These are phyloP conservation scores for Ceraclea dissimilis DNA, from an alignment of 2,888 invertebrate genomes.

Conservation along the genomic window DNA sequence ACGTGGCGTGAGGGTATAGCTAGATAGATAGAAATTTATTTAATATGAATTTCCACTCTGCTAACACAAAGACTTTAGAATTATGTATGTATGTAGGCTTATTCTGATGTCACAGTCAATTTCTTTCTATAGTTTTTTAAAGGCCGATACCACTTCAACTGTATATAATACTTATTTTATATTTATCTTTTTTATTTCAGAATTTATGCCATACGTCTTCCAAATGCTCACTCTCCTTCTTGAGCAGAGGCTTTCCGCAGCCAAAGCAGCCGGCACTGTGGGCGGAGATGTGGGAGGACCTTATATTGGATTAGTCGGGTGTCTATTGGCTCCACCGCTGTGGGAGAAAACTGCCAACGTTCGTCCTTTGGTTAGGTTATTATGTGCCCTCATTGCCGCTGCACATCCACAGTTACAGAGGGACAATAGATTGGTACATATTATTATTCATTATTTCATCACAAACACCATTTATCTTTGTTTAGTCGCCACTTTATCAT, in stretches of 20 bases:
- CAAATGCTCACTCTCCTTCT: slow-evolving; percentile 90
- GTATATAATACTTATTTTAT: too few relatives aligned
- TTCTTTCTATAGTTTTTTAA: too few relatives aligned
- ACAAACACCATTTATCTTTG: neutral
- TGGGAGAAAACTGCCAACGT: slow-evolving; percentile 95
- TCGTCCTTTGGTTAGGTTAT: slow-evolving; percentile 83
- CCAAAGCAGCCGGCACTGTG: slow-evolving; percentile 32
- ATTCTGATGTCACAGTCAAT: too few relatives aligned
- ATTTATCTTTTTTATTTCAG: slow-evolving; percentile 52
- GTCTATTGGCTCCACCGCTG: slow-evolving; percentile 78
- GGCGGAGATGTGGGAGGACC: slow-evolving; percentile 61
- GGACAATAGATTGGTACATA: slow-evolving; percentile 55
- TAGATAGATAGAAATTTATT: too few relatives aligned
- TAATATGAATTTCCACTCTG: too few relatives aligned
- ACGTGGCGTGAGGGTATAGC: too few relatives aligned
- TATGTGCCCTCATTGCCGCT: slow-evolving; percentile 73
- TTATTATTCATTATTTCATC: neutral
- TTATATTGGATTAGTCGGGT: slow-evolving; percentile 86
- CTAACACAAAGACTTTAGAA: too few relatives aligned
- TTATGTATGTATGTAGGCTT: too few relatives aligned
- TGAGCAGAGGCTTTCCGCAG: slow-evolving; percentile 55
- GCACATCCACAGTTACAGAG: slow-evolving; percentile 34
- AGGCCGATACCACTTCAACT: too few relatives aligned
- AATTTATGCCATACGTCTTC: slow-evolving; percentile 97
- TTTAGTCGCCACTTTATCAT: too few relatives aligned